These are phyloP conservation scores for Limnephilus auricula DNA, from an alignment of 2,888 invertebrate species.

Conservation along the genomic window DNA sequence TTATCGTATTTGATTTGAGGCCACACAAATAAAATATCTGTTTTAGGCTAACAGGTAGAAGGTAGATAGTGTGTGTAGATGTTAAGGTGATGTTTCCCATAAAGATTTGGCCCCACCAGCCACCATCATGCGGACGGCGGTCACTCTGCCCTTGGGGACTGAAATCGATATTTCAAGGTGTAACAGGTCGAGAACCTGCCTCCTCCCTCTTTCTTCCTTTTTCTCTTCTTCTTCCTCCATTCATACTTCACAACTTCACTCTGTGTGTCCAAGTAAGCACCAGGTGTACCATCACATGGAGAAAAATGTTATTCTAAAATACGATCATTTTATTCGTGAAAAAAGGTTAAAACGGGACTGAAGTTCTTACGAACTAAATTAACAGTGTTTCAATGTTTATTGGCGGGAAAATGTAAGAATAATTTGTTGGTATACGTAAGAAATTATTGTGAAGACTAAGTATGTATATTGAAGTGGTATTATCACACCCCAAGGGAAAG, in stretches of 20 bases:
- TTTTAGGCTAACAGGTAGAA: neutral
- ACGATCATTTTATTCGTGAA: too few species aligned
- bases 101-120: neutral
- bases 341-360: too few species aligned
- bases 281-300: neutral
- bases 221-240: neutral
- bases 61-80: too few species aligned
- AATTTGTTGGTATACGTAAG: too few species aligned
- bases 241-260: neutral
- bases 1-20: too few species aligned
- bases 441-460: neutral
- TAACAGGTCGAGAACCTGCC: conserved; percentile 25
- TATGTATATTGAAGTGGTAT: neutral
- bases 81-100: neutral
- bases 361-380: too few species aligned
- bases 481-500: neutral
- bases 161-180: conserved; percentile 37
- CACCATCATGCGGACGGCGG: neutral
- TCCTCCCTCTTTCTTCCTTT: neutral
- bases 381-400: too few species aligned
- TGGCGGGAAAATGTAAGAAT: too few species aligned
- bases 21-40: neutral
- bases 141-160: conserved; percentile 32
- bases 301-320: too few species aligned
- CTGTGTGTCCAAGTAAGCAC: neutral